Evolutionary conservation across 2,113 vertebrate species (phyloP).

Genomic region (Burhinus oedicnemus): DNA sequence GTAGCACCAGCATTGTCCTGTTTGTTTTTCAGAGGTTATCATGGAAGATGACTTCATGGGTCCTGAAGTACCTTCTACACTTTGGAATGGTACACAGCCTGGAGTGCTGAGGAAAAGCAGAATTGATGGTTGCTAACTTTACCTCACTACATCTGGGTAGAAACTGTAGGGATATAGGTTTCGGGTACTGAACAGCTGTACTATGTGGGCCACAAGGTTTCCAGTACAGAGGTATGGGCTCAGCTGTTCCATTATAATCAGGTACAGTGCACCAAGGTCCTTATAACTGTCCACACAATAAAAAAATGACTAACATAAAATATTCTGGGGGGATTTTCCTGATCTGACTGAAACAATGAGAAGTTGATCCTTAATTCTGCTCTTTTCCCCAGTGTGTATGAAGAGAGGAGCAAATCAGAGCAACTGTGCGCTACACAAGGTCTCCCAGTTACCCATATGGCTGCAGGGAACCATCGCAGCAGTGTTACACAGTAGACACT

Average conservation of each 20-base stretch:
- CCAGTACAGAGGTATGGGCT: background rate
- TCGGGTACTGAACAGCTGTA: background rate
- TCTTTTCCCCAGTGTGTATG: background rate
- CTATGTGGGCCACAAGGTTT: background rate
- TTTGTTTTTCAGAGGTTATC: background rate
- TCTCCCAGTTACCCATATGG: background rate
- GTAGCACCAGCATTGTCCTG: background rate
- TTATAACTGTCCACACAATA: background rate
- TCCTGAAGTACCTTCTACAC: background rate
- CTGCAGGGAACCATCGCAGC: background rate
- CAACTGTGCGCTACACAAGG: background rate
- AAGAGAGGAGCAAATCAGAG: background rate
- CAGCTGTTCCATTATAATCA: background rate
- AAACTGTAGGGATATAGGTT: background rate
- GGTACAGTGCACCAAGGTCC: fast-evolving
- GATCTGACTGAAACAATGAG: background rate
- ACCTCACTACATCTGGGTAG: no score
- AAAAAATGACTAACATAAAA: background rate
- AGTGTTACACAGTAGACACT: background rate
- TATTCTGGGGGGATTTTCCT: background rate
- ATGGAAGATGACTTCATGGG: background rate
- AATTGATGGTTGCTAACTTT: background rate
- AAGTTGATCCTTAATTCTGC: background rate
- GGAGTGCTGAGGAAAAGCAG: background rate
- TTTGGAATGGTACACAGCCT: background rate